phyloP scores from a whole-genome alignment of 2,113 vertebrate species.

The Zosterops hypoxanthus region DNA sequence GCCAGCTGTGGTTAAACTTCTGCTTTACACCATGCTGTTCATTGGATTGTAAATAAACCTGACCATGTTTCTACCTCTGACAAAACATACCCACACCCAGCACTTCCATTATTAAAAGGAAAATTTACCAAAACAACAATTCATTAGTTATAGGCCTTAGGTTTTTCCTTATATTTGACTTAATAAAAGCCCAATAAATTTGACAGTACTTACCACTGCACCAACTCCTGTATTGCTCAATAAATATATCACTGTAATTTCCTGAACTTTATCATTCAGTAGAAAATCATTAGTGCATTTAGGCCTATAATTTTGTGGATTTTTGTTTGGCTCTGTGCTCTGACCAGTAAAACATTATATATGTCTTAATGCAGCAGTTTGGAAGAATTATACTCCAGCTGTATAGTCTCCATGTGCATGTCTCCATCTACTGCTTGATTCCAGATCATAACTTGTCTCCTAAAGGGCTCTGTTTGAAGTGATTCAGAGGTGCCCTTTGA shows the following conservation, averaged over 20 bases:
- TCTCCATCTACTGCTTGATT: neutral
- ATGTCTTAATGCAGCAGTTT: neutral
- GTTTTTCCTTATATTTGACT: neutral
- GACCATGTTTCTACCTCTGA: neutral
- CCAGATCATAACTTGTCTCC: neutral
- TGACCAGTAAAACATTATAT: neutral
- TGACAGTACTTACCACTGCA: neutral
- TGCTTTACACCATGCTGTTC: neutral
- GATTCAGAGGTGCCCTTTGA: fast-evolving
- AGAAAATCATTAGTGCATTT: neutral
- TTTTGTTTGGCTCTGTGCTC: neutral
- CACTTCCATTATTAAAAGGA: neutral
- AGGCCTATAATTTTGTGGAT: neutral
- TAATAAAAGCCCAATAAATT: neutral
- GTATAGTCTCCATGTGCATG: neutral
- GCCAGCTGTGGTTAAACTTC: neutral
- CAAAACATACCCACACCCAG: neutral
- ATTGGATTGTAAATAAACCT: neutral
- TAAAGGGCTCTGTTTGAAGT: neutral
- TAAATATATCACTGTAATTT: neutral
- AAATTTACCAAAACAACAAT: neutral
- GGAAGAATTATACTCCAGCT: neutral
- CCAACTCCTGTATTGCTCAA: neutral
- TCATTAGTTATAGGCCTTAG: neutral
- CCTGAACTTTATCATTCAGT: neutral